Evolutionary conservation across 1,140 invertebrate species (phyloP).

Genomic region (Anoplolepis gracilipes): DNA sequence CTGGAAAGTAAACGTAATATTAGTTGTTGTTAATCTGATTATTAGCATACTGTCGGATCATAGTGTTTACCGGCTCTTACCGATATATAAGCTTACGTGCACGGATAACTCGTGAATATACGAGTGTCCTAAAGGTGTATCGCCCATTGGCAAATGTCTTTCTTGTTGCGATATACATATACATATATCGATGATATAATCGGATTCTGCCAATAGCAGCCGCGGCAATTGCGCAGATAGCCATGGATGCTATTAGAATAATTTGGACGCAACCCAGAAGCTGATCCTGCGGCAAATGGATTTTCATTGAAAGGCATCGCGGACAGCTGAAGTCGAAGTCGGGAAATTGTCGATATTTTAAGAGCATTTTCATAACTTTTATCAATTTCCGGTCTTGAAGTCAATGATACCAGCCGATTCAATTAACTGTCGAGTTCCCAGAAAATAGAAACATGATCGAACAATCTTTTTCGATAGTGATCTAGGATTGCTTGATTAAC

Average conservation of each 20-base stretch:
- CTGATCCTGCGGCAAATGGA: conserved; percentile 81
- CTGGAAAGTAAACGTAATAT: conserved; percentile 26
- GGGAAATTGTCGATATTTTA: conserved; percentile 26
- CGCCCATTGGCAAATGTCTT: conserved; percentile 79
- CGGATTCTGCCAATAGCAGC: conserved; percentile 71
- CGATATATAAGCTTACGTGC: conserved; percentile 3
- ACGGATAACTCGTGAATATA: conserved; percentile 75
- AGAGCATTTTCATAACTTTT: conserved; percentile 80
- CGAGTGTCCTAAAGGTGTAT: conserved; percentile 77
- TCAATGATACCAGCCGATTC: conserved; percentile 69
- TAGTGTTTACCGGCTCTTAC: neutral
- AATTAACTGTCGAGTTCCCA: neutral
- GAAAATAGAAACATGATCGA: neutral
- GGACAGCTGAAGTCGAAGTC: conserved; percentile 57
- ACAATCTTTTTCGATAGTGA: neutral
- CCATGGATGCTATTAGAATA: conserved; percentile 81
- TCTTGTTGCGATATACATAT: conserved; percentile 79
- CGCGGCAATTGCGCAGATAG: conserved; percentile 79
- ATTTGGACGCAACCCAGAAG: conserved; percentile 80
- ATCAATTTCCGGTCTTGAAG: conserved; percentile 71
- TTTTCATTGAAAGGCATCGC: conserved; percentile 79
- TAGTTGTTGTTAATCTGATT: conserved; percentile 19
- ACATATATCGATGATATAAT: conserved; percentile 76
- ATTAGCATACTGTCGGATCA: conserved; percentile 3
- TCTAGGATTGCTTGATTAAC: neutral